Conservation (phyloP, 2,888 invertebrate genomes). For the Ferrisia virgata region DNA sequence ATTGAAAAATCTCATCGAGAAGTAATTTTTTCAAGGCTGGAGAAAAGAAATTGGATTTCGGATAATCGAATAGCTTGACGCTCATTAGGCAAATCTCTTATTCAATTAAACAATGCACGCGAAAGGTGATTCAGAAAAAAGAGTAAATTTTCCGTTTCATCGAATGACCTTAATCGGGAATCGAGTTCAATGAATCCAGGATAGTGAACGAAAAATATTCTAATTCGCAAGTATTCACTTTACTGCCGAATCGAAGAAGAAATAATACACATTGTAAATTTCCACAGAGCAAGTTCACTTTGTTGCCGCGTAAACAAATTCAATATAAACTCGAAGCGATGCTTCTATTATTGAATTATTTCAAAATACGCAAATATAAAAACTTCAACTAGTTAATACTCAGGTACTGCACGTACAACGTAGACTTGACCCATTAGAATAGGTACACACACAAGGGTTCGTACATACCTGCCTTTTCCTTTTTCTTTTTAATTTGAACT, state of each 20-base stretch:
- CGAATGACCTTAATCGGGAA: neutral
- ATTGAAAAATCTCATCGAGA: no score
- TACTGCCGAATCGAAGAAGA: neutral
- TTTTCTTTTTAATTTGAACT: constrained; percentile 56
- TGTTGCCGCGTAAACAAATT: neutral
- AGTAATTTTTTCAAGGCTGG: no score
- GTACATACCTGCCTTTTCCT: constrained; percentile 48
- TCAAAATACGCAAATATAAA: no score
- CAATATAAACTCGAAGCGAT: neutral
- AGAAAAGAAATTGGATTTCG: no score
- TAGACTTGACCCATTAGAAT: no score
- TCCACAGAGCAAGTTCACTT: neutral
- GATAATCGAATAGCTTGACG: no score
- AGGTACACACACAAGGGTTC: no score
- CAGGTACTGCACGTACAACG: no score
- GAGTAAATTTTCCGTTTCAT: neutral
- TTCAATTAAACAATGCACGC: no score
- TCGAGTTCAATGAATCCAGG: neutral
- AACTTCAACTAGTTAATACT: no score
- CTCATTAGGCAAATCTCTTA: no score
- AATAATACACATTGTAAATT: neutral
- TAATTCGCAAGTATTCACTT: neutral
- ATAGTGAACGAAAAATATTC: neutral
- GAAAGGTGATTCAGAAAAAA: neutral
- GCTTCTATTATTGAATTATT: no score